These are phyloP conservation scores for Aphis gossypii DNA, from an alignment of 1,140 invertebrate genomes.

Conservation along the genomic window DNA sequence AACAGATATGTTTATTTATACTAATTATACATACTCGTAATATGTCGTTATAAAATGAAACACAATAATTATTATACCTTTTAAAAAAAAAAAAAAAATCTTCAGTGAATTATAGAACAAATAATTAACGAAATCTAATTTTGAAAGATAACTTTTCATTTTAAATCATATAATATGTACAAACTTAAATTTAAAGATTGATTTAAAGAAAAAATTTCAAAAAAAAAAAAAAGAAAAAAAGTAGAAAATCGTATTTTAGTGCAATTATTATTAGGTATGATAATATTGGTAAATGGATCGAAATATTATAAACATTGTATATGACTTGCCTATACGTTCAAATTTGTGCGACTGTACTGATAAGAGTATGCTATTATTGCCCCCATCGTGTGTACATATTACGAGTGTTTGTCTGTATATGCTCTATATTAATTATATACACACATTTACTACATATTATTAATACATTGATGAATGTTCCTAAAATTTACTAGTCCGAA, in stretches of 20 bases:
- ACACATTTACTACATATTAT: background rate
- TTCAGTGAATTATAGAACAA: background rate
- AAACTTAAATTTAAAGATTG: background rate
- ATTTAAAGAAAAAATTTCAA: too few species aligned
- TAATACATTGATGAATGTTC: slow-evolving; percentile 47
- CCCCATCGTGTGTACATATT: background rate
- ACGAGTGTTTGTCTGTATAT: background rate
- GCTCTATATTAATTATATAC: background rate
- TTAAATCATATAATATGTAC: background rate
- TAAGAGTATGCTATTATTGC: background rate
- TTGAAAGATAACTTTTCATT: background rate
- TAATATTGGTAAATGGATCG: background rate
- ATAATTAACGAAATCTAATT: background rate
- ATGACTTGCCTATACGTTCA: background rate
- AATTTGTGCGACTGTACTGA: background rate
- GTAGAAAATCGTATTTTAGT: background rate
- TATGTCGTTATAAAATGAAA: background rate
- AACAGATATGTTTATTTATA: background rate
- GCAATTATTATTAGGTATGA: background rate
- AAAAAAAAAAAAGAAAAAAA: background rate
- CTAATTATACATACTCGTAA: background rate
- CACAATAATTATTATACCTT: background rate
- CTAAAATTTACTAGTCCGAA: slow-evolving; percentile 56
- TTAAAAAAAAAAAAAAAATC: background rate
- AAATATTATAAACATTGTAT: background rate